phyloP scores from a whole-genome alignment of 2,113 vertebrate species.

The Odontophorus gujanensis region DNA sequence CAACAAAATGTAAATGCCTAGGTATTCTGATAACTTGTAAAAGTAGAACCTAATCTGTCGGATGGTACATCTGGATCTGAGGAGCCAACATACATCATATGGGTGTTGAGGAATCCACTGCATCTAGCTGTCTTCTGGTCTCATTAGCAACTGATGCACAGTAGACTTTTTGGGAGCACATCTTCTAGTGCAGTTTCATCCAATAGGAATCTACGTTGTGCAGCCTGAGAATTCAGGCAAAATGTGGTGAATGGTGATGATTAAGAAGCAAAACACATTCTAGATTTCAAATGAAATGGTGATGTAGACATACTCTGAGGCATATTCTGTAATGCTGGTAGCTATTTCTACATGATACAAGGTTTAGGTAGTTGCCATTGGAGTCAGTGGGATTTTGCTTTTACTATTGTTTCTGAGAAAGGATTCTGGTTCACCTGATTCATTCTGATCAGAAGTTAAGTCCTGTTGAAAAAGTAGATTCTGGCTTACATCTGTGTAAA shows the following conservation, averaged over 20 bases:
- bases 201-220: neutral
- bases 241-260: neutral
- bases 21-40: neutral
- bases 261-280: neutral
- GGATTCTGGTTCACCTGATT: neutral
- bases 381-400: neutral
- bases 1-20: neutral
- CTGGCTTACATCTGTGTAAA: slow-evolving; percentile 24
- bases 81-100: fast-evolving
- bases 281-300: neutral
- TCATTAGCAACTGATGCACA: neutral
- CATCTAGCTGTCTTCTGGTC: neutral
- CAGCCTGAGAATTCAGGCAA: neutral
- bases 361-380: neutral
- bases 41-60: neutral
- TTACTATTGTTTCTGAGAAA: slow-evolving; percentile 5
- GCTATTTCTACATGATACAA: neutral
- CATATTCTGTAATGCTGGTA: neutral
- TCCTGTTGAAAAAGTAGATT: slow-evolving; percentile 24
- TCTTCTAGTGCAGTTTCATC: neutral
- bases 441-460: neutral
- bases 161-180: neutral
- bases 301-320: neutral
- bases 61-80: neutral
- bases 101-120: neutral